These are phyloP conservation scores for Sipunculus nudus DNA, from an alignment of 2,888 invertebrate genomes.

Conservation along the genomic window DNA sequence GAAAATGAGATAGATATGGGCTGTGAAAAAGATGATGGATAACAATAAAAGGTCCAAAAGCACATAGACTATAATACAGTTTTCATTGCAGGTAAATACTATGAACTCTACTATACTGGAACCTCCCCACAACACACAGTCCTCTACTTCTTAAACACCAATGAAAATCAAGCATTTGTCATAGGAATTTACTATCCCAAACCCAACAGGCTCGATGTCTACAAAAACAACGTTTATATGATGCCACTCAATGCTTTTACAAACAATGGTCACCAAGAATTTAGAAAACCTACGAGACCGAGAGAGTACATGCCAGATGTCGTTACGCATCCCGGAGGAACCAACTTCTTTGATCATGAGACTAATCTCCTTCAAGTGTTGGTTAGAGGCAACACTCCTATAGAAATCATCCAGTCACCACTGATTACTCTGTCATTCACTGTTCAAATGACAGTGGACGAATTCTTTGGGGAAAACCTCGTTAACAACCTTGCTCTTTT, in stretches of 20 bases:
- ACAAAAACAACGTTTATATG: too few relatives aligned
- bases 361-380: too few relatives aligned
- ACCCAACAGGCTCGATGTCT: too few relatives aligned
- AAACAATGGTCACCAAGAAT: neutral
- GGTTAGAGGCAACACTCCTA: too few relatives aligned
- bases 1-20: too few relatives aligned
- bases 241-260: neutral
- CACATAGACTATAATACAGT: neutral
- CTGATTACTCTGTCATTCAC: too few relatives aligned
- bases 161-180: too few relatives aligned
- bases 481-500: slow-evolving; percentile 53
- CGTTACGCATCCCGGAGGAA: neutral
- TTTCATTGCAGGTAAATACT: neutral
- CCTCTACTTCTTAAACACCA: too few relatives aligned
- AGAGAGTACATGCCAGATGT: neutral
- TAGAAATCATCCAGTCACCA: too few relatives aligned
- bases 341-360: neutral
- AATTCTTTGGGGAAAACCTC: slow-evolving; percentile 55
- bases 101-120: too few relatives aligned
- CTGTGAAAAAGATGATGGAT: neutral
- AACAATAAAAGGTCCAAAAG: neutral
- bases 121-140: too few relatives aligned
- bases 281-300: neutral
- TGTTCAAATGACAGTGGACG: slow-evolving; percentile 42
- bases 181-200: too few relatives aligned